Evolutionary conservation across 2,888 invertebrate genomes (phyloP), one percentile per base, ranked within the genome.

Genomic region (Caenorhabditis uteleia): DNA sequence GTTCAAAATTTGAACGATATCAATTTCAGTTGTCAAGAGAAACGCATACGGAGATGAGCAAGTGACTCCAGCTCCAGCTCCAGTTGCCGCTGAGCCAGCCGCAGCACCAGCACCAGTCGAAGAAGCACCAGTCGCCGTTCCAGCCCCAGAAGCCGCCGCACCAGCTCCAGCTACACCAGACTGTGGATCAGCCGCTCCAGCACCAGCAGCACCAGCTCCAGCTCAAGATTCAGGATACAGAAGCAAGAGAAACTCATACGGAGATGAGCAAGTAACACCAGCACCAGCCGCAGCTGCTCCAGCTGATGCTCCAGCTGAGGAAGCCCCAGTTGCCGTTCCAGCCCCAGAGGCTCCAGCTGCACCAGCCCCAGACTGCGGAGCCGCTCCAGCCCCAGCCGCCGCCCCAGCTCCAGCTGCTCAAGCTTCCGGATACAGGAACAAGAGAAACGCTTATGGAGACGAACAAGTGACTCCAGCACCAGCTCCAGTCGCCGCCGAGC

Each of bases 261-360:
- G 74, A 60, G 74, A 74, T 26, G 74, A 74, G 36, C 53, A 53
- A 25, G 68, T 70, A 12, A 66, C 70, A 14, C 69, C 72, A 43
- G 70, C 64, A 7, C 33, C 51, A 34, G 44, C 31, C 26, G 31
- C 44, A 16, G 33, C 42, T 20, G 38, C 45, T 21, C 51, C 53
- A 45, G 49, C 55, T 29, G n/a, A n/a, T n/a, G n/a, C n/a, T n/a
- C 66, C 61, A 55, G 59, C 47, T 23, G 64, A 45, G 21, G 20
- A 42, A 38, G 59, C 66, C 34, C 55, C 59, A 29, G 59, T 44
- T 23, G 54, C 59, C 31, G 12, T 16, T 42, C 47, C 40, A 40
- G 40, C 55, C 29, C 39, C 38, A 23, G 45, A 27, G n/a, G 31
- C 38, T 16, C 29, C 49, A 31, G 43, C 54, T 25, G 51, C 53